Percentiles rank a stretch among this genome's conserved stretches.
phyloP scores from a whole-genome alignment of 2,797 vertebrate genomes.

The Heliangelus exortis region DNA sequence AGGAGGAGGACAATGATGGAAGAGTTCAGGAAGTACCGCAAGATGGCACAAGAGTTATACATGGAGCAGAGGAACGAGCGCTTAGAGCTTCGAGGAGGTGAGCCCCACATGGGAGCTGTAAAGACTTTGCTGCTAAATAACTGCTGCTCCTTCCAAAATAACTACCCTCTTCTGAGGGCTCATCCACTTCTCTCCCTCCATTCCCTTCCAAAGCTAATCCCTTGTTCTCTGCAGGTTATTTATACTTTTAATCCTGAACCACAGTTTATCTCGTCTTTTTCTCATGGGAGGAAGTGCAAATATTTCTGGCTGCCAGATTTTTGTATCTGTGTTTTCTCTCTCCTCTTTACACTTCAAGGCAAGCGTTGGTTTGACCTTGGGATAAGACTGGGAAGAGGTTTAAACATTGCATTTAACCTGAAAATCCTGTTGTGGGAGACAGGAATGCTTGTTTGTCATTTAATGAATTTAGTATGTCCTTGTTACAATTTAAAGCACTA shows the following conservation, averaged over 20 bases:
- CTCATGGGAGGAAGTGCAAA: not conserved
- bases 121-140: not conserved
- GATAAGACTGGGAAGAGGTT: not conserved
- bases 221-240: not conserved
- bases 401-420: not conserved
- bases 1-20: slow-evolving; percentile 96
- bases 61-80: slow-evolving; percentile 89
- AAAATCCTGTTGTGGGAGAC: not conserved
- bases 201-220: not conserved
- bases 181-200: accelerated
- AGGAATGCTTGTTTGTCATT: not conserved
- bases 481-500: not conserved
- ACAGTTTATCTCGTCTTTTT: accelerated
- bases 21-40: slow-evolving; percentile 91
- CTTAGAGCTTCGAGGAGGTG: slow-evolving; percentile 94
- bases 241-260: not conserved
- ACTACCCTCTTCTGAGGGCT: not conserved
- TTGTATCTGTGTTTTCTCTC: not conserved
- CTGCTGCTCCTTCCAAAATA: not conserved
- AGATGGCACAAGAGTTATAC: slow-evolving; percentile 84
- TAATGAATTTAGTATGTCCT: not conserved
- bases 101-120: accelerated
- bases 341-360: not conserved
- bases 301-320: not conserved
- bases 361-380: not conserved